Evolutionary conservation across 2,888 invertebrate species (phyloP), one percentile per base, ranked within the genome.

Genomic region (Drosophila anceps): DNA sequence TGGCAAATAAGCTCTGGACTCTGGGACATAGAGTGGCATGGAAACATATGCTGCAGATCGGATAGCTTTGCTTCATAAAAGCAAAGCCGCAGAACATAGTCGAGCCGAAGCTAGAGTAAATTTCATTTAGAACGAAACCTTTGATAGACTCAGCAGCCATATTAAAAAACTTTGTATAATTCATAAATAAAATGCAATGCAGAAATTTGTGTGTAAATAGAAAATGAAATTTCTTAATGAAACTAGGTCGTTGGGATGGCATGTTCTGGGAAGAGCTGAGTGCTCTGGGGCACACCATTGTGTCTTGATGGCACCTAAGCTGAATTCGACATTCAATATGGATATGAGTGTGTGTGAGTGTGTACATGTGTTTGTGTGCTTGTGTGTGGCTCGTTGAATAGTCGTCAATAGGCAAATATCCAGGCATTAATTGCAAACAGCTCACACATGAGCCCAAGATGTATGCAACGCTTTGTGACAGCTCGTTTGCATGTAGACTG

Each of bases 381-480:
- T 51, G 51, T 55, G 51, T 20, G 24, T 35, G 31, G 39, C 41
- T 62, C 50, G 55, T 50, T 68, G 58, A 67, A 51, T 51, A 20
- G 51, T 35, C 27, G 39, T 69, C 69, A 60, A 31, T 59, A 24
- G 61, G 27, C 66, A 24, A 35, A 18, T 39, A 48, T 48, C 39
- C 24, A 46, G 69, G 58, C 75, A 79, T 76, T 73, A 76, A 73
- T 68, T 73, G 61, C 68, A 68, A 43, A 31, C 48, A 33, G 20
- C 29, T 24, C 24, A 55, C 27, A 46, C 33, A 13, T 29, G 35
- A 31, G 53, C 24, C 53, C 60, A 39, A 65, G 69, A 64, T 62
- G 72, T 55, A 66, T 82, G 81, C 81, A 83, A 70, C 81, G 79
- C 70, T 74, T 81, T 75, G 79, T 71, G 66, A 75, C 66, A 75